phyloP scores from a whole-genome alignment of 2,797 vertebrate genomes.

The Platalea minor region DNA sequence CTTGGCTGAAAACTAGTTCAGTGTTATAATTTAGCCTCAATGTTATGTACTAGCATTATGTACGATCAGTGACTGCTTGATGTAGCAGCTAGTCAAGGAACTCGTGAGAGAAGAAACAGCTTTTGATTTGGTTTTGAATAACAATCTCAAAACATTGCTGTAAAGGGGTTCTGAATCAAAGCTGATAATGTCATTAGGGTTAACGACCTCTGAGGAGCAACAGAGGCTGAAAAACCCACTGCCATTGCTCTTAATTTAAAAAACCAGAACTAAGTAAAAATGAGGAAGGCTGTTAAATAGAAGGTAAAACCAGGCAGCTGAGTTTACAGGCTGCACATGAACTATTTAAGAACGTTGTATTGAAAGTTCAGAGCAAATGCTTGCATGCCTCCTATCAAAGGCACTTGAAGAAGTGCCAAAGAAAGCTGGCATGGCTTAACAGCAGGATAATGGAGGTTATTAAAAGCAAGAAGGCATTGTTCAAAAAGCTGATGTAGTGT shows the following conservation, averaged over 20 bases:
- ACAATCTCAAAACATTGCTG: background rate
- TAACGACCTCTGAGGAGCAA: background rate
- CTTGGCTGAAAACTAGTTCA: background rate
- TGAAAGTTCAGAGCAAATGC: background rate
- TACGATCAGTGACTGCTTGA: background rate
- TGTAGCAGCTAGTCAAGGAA: background rate
- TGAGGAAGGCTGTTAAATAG: background rate
- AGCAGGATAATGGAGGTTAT: background rate
- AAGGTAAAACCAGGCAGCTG: background rate
- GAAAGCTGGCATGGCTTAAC: background rate
- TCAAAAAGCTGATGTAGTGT: background rate
- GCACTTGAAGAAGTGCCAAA: background rate
- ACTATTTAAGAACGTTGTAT: background rate
- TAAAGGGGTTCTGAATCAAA: background rate
- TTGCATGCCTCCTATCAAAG: background rate
- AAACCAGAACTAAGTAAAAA: background rate
- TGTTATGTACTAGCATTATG: background rate
- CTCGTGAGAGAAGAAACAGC: background rate
- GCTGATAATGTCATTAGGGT: background rate
- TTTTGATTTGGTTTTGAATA: background rate
- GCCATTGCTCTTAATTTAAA: background rate
- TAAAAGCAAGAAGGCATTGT: background rate
- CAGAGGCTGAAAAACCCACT: background rate
- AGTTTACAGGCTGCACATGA: background rate
- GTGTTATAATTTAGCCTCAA: background rate